phyloP scores from a whole-genome alignment of 2,113 vertebrate species.

The Chinchilla lanigera region DNA sequence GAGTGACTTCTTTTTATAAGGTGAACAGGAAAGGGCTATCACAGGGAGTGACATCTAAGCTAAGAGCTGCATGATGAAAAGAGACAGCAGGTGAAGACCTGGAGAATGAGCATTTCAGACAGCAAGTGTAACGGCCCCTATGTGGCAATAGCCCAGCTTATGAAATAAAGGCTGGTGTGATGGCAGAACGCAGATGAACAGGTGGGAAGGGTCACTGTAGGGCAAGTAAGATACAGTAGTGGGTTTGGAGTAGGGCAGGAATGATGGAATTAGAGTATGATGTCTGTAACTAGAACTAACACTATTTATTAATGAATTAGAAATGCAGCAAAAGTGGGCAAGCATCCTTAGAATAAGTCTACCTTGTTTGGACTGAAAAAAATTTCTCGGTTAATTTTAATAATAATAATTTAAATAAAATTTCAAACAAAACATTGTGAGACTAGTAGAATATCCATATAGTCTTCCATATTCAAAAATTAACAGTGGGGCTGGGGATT shows the following conservation, averaged over 20 bases:
- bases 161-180: not conserved
- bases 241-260: not conserved
- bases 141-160: not conserved
- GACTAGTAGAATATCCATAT: not conserved
- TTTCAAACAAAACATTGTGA: conserved; percentile 18
- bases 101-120: not conserved
- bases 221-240: fast-evolving
- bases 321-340: not conserved
- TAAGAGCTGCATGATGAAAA: not conserved
- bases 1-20: not conserved
- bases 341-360: not conserved
- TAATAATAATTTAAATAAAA: too few species aligned
- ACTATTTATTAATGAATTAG: not conserved
- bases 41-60: not conserved
- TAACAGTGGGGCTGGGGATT: too few species aligned
- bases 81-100: not conserved
- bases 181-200: not conserved
- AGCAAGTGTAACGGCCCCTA: not conserved
- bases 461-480: not conserved
- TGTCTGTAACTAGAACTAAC: not conserved
- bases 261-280: not conserved
- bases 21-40: not conserved
- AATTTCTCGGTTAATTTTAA: not conserved
- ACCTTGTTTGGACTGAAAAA: not conserved
- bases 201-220: fast-evolving